Base-by-base conservation (phyloP, 1,140 invertebrate genomes). In the Camponotus pennsylvanicus region DNA sequence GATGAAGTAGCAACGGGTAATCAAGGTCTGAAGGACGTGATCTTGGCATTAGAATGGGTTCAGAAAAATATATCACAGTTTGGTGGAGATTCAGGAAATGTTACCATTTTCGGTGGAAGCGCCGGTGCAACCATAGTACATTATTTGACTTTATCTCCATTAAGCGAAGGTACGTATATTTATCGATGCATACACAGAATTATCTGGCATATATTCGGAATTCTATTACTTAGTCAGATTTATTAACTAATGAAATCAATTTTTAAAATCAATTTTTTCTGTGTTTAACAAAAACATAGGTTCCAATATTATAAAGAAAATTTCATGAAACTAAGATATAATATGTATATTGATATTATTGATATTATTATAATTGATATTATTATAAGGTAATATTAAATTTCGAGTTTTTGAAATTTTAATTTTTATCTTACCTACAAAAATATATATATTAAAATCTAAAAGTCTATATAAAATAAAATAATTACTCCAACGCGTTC, bases 61-160 rank as follows among this genome's bases (percentile, higher is more conserved):
- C 92, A 96, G 85, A 90, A 95, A 67, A 97, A 97, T 92, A 96
- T 97, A 55, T 93, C 95, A 27, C 91, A 91, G 63, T 97, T 97
- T 85, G 96, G 96, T 21, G 97, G 97, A 1, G 96, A 97, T 92
- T 94, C 96, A 0, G 90, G 96, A 45, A 95, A 96, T 52, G 95
- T 97, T 2, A 97, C 97, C 2, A 91, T 97, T 42, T 97, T 97
- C 88, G 97, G 97, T 1, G 96, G 97, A 92, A 94, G 92, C 8
- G 96, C 96, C 27, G 96, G 96, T 7, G 94, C 92, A 6, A 94
- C 94, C 4, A 95, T 94, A 1, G 95, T 96, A 6, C 92, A 93
- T 86, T 93, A 86, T 18, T 69, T 92, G 37, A 79, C 85, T 1
- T 0, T 93, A 34, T 92, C 90, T 40, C 92, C 92, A 8, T 37